Conservation (phyloP, 2,888 invertebrate genomes). For the Sinohyriopsis cumingii region DNA sequence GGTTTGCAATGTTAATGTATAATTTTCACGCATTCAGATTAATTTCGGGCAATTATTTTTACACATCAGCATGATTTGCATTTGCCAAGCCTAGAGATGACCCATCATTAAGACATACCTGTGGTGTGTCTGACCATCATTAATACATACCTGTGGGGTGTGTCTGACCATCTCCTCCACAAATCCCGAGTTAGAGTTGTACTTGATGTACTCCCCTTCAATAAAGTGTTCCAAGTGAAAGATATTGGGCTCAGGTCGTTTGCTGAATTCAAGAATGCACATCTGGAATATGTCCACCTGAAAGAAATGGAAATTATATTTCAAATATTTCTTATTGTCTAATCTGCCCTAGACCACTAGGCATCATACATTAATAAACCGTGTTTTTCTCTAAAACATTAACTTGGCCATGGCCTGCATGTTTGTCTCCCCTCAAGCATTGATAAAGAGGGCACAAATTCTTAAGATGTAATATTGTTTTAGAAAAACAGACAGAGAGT, state of each 20-base stretch:
- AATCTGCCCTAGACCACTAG: no score
- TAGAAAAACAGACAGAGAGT: not conserved
- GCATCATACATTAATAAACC: no score
- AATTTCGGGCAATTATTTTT: no score
- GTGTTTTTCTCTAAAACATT: no score
- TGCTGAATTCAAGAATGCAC: constrained; percentile 75
- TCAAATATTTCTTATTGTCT: not conserved
- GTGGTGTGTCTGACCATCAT: constrained; percentile 72
- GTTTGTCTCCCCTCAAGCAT: no score
- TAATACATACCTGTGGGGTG: constrained; percentile 73
- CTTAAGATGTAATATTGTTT: not conserved
- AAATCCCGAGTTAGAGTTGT: constrained; percentile 77
- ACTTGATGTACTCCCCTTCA: constrained; percentile 76
- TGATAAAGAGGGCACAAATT: not conserved
- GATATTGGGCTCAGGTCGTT: constrained; percentile 70
- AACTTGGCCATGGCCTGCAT: no score
- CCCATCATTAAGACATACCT: constrained; percentile 49
- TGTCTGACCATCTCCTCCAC: constrained; percentile 73
- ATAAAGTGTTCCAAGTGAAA: constrained; percentile 77
- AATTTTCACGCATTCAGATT: no score
- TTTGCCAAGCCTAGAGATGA: no score
- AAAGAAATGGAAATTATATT: not conserved
- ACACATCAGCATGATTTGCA: no score
- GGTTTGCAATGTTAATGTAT: no score
- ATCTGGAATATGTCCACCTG: constrained; percentile 77